Percentiles rank a stretch among this genome's conserved stretches.
phyloP scores from a whole-genome alignment of 1,140 invertebrate species.

The Streblospio benedicti region DNA sequence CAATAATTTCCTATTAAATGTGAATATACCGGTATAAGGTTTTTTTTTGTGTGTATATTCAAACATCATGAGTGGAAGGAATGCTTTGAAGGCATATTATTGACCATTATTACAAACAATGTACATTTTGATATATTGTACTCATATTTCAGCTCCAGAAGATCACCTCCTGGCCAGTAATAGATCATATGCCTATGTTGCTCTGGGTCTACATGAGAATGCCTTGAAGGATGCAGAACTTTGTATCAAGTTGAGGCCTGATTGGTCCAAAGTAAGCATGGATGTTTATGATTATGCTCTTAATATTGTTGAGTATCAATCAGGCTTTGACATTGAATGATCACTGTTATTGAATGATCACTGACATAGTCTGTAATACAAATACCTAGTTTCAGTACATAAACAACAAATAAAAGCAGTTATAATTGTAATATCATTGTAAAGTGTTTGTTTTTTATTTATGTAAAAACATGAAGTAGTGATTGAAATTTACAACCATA shows the following conservation, averaged over 20 bases:
- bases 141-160: conserved; percentile 54
- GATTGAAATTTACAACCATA: background rate
- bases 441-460: background rate
- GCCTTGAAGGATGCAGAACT: conserved; percentile 62
- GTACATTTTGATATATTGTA: conserved; percentile 5
- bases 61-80: background rate
- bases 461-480: background rate
- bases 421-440: no score
- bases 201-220: conserved; percentile 57
- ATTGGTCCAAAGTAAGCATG: conserved; percentile 63
- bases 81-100: background rate
- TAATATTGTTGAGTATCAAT: background rate
- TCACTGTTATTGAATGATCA: background rate
- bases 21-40: background rate
- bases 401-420: no score
- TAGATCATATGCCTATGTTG: conserved; percentile 58
- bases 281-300: no score
- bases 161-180: conserved; percentile 63
- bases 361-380: no score
- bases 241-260: conserved; percentile 57
- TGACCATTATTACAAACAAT: background rate
- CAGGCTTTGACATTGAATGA: background rate
- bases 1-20: background rate
- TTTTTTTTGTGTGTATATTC: background rate
- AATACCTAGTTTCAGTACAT: no score